These are phyloP conservation scores for Agriotes lineatus DNA, from an alignment of 2,888 invertebrate species.

Conservation along the genomic window DNA sequence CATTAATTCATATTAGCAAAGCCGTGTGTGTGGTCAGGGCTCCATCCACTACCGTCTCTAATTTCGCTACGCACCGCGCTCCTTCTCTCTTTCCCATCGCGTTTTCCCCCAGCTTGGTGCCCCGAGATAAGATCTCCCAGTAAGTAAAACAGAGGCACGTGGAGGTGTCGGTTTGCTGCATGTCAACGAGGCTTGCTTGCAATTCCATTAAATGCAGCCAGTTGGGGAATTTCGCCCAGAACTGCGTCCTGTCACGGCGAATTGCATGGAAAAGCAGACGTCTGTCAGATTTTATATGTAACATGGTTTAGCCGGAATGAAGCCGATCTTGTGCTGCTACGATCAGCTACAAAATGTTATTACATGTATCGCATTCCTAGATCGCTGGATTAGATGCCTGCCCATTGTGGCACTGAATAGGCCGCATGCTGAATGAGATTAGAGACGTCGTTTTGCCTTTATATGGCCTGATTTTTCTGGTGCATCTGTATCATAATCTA, in stretches of 20 bases:
- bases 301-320: slow-evolving; percentile 36
- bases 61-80: not conserved
- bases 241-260: slow-evolving; percentile 36
- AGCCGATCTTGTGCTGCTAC: slow-evolving; percentile 33
- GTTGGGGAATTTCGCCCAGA: slow-evolving; percentile 16
- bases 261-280: slow-evolving; percentile 37
- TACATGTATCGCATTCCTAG: slow-evolving; percentile 42
- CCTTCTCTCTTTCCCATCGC: not conserved
- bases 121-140: too few species aligned
- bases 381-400: slow-evolving; percentile 37
- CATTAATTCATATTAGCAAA: slow-evolving; percentile 12
- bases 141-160: not conserved
- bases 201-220: slow-evolving; percentile 23
- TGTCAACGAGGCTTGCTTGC: not conserved
- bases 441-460: too few species aligned
- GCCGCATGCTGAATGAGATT: slow-evolving; percentile 16
- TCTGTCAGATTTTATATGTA: slow-evolving; percentile 41
- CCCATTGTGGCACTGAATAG: slow-evolving; percentile 31
- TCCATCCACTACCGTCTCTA: not conserved
- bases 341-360: slow-evolving; percentile 39
- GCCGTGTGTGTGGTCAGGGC: slow-evolving; percentile 10
- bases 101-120: too few species aligned
- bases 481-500: too few species aligned
- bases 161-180: not conserved
- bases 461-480: too few species aligned